A percentile compares a stretch with the other conserved stretches of the same genome.
phyloP scores from a whole-genome alignment of 2,113 vertebrate species.

The Neolamprologus hecqui region DNA sequence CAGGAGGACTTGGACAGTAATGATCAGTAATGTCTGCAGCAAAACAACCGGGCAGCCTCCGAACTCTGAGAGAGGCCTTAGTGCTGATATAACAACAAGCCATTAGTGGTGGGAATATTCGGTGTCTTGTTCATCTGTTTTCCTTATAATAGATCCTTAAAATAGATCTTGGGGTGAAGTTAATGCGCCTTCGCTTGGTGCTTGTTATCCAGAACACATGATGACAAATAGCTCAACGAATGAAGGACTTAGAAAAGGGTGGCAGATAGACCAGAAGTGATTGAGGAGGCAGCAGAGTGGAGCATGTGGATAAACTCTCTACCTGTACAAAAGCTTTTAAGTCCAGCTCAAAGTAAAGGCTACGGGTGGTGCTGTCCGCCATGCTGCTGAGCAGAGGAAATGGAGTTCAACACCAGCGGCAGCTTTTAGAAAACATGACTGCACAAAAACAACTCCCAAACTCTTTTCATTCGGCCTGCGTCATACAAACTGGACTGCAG shows the following conservation, averaged over 20 bases:
- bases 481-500: background rate
- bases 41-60: background rate
- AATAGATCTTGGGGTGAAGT: background rate
- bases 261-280: background rate
- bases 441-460: background rate
- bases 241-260: background rate
- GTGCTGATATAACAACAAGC: background rate
- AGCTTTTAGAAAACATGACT: background rate
- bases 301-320: background rate
- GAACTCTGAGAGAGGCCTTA: background rate
- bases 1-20: background rate
- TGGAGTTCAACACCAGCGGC: background rate
- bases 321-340: background rate
- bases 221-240: background rate
- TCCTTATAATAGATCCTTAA: background rate
- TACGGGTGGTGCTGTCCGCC: background rate
- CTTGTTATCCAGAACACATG: background rate
- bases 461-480: background rate
- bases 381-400: background rate
- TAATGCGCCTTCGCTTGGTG: background rate
- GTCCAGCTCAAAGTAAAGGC: background rate
- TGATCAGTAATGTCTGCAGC: background rate
- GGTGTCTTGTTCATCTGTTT: background rate
- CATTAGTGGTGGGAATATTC: background rate
- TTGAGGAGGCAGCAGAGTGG: background rate